Percentiles rank a stretch among this genome's conserved stretches.
Evolutionary conservation across 2,113 vertebrate genomes (phyloP).

Genomic region (Camarhynchus parvulus): DNA sequence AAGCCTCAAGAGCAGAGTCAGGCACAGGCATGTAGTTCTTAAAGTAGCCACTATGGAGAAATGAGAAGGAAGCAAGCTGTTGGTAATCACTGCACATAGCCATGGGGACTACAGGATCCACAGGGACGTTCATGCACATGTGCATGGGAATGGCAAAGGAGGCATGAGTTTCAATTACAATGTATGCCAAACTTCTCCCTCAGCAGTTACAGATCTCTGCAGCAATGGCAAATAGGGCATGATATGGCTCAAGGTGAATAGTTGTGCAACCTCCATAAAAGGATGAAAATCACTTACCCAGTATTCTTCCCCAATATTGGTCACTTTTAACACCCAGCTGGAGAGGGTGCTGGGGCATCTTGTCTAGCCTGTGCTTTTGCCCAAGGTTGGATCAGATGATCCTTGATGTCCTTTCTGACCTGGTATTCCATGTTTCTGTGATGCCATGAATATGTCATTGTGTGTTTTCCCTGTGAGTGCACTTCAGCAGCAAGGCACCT

Average conservation of each 20-base stretch:
- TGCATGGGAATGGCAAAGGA: not conserved
- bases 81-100: not conserved
- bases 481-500: not conserved
- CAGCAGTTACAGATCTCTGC: not conserved
- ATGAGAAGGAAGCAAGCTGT: not conserved
- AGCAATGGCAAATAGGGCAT: not conserved
- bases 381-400: not conserved
- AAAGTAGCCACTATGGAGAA: not conserved
- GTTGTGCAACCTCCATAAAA: not conserved
- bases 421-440: not conserved
- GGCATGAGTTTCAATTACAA: not conserved
- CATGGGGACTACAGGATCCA: not conserved
- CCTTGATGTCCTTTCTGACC: not conserved
- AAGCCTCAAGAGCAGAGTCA: not conserved
- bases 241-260: not conserved
- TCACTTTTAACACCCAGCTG: not conserved
- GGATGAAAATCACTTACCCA: not conserved
- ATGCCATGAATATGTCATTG: not conserved
- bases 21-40: not conserved
- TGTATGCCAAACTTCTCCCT: not conserved
- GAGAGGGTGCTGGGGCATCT: not conserved
- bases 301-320: fast-evolving
- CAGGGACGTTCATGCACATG: not conserved
- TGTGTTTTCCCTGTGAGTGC: not conserved
- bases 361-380: not conserved